A percentile compares a stretch with the other conserved stretches of the same genome.
Conservation (phyloP, 2,797 vertebrate species). For the Dicrostonyx torquatus region DNA sequence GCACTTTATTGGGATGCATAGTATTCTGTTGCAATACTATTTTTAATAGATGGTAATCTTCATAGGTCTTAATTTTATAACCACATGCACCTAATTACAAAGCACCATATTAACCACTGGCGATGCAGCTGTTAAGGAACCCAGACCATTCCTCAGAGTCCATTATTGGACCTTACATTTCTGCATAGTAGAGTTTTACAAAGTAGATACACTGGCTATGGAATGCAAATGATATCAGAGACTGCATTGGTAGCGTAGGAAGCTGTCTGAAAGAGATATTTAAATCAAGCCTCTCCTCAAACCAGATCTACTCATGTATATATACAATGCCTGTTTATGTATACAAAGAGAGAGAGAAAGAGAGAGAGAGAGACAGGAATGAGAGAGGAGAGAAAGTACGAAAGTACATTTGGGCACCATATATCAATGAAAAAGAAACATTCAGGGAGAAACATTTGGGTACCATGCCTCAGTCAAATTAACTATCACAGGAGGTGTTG, state of each 20-base stretch:
- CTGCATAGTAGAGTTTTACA: neutral
- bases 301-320: neutral
- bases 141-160: neutral
- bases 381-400: too few relatives aligned
- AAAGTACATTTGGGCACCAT: too few relatives aligned
- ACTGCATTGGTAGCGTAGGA: neutral
- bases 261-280: neutral
- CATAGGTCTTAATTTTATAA: slow-evolving; percentile 22
- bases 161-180: neutral
- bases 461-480: neutral
- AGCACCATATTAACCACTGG: neutral
- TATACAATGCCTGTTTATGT: neutral
- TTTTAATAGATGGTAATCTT: neutral
- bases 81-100: neutral
- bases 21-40: neutral
- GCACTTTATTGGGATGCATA: neutral
- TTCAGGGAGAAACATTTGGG: neutral
- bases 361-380: too few relatives aligned
- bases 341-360: neutral
- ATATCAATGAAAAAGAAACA: neutral
- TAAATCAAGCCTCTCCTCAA: neutral
- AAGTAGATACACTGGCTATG: neutral
- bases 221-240: neutral
- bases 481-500: neutral
- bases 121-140: neutral